A percentile compares a stretch with the other conserved stretches of the same genome.
Conservation (phyloP, 2,888 invertebrate genomes). For the Drosophila koepferae region DNA sequence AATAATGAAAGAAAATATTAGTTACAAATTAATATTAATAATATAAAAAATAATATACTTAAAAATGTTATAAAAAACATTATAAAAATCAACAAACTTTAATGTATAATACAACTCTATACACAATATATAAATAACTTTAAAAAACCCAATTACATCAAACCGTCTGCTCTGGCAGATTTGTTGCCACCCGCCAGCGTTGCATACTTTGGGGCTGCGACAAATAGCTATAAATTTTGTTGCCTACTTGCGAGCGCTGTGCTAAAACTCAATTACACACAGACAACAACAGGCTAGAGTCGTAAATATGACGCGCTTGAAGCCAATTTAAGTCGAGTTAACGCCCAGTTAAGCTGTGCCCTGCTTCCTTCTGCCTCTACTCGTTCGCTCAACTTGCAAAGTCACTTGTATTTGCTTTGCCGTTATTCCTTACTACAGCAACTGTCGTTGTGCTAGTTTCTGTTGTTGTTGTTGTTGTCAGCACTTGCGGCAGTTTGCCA, state of each 20-base stretch:
- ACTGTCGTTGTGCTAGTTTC: conserved; percentile 24
- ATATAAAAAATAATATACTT: too few species aligned
- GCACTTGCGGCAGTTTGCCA: conserved; percentile 63
- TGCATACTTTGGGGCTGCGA: conserved; percentile 35
- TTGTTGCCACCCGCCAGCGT: background rate
- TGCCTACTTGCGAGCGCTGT: conserved; percentile 35
- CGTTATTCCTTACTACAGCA: conserved; percentile 27
- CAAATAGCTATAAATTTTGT: conserved; percentile 9
- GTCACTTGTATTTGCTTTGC: conserved; percentile 29
- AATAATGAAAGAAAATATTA: background rate
- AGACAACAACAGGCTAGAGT: conserved; percentile 40
- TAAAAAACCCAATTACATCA: background rate
- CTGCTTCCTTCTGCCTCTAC: background rate
- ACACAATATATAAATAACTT: background rate
- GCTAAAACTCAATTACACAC: conserved; percentile 41
- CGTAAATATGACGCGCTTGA: conserved; percentile 59
- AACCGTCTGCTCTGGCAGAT: background rate
- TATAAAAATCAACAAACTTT: background rate
- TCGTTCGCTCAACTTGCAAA: background rate
- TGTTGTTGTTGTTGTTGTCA: conserved; percentile 31
- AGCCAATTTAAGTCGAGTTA: conserved; percentile 55
- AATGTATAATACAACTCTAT: background rate
- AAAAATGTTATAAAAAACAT: too few species aligned
- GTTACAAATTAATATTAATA: too few species aligned
- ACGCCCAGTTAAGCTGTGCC: conserved; percentile 53